These are phyloP conservation scores for Lordiphosa stackelbergi DNA, from an alignment of 1,140 invertebrate genomes.

Conservation along the genomic window DNA sequence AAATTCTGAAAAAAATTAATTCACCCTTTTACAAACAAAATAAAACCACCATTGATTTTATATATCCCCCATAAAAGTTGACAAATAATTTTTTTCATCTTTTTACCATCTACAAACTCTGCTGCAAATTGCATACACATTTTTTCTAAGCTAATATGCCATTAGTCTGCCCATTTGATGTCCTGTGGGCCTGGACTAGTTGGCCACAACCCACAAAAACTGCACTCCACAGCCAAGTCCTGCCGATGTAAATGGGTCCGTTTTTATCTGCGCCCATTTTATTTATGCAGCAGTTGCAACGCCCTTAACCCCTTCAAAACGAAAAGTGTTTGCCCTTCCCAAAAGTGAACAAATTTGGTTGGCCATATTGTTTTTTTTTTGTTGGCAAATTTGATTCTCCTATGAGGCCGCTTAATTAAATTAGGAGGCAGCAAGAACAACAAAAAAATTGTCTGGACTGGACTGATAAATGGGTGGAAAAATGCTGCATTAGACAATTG, in stretches of 20 bases:
- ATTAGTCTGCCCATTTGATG: conserved; percentile 56
- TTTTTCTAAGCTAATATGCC: conserved; percentile 14
- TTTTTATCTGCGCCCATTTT: conserved; percentile 55
- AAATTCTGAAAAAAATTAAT: too few species aligned
- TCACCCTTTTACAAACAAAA: too few species aligned
- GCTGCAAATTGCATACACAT: too few species aligned
- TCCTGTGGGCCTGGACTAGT: conserved; percentile 9
- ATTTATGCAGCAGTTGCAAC: conserved; percentile 62
- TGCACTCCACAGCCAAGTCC: conserved; percentile 16
- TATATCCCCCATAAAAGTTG: too few species aligned
- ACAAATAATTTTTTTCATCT: too few species aligned
- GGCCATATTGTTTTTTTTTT: conserved; percentile 16
- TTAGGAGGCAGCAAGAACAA: conserved; percentile 22
- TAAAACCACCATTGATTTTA: too few species aligned
- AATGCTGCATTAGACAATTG: conserved; percentile 43
- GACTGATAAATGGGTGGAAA: conserved; percentile 1
- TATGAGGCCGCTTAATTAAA: conserved; percentile 42
- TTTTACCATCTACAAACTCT: too few species aligned
- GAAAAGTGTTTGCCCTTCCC: conserved; percentile 16
- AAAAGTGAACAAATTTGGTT: conserved; percentile 17
- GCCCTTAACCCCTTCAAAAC: conserved; percentile 12
- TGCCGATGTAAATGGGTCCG: conserved; percentile 18
- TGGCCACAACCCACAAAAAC: conserved; percentile 12
- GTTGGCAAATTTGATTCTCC: conserved; percentile 25
- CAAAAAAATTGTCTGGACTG: neutral